phyloP scores from a whole-genome alignment of 2,113 vertebrate species.

The Catharus bicknelli region DNA sequence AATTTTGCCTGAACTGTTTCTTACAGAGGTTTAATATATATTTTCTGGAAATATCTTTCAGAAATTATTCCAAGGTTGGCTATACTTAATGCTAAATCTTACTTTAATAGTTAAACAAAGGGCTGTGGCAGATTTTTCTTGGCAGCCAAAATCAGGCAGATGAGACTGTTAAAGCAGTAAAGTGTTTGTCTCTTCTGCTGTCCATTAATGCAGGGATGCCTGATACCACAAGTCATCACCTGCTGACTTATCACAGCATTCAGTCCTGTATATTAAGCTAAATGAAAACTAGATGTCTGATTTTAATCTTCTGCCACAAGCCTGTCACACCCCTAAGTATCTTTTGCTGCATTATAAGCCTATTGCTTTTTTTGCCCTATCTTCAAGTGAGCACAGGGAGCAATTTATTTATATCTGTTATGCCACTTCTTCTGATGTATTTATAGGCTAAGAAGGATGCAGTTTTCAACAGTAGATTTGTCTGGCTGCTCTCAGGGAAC shows the following conservation, averaged over 20 bases:
- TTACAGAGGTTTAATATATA: neutral
- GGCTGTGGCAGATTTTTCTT: neutral
- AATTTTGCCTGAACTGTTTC: neutral
- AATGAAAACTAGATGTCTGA: slow-evolving; percentile 19
- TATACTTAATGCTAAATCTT: neutral
- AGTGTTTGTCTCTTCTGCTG: neutral
- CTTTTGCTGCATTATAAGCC: neutral
- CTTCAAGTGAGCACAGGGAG: neutral
- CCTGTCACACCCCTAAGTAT: neutral
- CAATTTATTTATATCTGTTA: neutral
- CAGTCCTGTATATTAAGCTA: neutral
- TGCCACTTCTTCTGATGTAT: neutral
- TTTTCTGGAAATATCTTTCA: neutral
- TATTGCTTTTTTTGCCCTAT: neutral
- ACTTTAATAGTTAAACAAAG: neutral
- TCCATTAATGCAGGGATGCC: neutral
- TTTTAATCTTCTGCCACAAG: slow-evolving; percentile 23
- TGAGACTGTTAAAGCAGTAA: neutral
- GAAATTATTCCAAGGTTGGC: neutral
- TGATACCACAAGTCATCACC: neutral
- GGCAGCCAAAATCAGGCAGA: neutral
- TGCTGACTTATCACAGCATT: neutral
- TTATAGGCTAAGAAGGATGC: neutral
- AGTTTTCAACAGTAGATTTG: neutral
- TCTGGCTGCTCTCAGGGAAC: neutral